Evolutionary conservation across 2,888 invertebrate species (phyloP).

Genomic region (Hartigia nigra): DNA sequence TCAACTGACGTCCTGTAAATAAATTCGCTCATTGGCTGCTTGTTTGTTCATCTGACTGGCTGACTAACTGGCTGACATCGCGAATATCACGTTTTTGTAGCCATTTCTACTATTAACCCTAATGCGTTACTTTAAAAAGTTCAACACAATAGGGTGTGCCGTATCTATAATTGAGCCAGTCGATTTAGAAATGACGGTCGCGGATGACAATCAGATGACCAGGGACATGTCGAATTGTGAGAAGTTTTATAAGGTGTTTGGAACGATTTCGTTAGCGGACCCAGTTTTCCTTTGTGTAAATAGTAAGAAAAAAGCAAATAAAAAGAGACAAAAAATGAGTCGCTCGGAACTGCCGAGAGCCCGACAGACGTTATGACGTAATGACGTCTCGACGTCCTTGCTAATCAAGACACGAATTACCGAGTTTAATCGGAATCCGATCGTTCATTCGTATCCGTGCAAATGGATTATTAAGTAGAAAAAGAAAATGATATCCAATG

Average conservation of each 20-base stretch:
- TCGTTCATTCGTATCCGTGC: background rate
- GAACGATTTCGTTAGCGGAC: slow-evolving; percentile 10
- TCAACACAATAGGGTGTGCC: background rate
- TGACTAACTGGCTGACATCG: background rate
- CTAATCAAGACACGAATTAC: background rate
- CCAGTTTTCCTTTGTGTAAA: slow-evolving; percentile 3
- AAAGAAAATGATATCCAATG: background rate
- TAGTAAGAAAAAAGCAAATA: slow-evolving; percentile 6
- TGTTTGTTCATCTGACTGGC: background rate
- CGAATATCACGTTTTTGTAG: background rate
- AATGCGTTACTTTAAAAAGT: background rate
- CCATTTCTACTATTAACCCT: background rate
- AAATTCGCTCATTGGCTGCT: background rate
- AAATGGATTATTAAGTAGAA: background rate
- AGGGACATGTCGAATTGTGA: background rate
- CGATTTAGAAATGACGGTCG: background rate
- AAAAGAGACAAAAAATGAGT: slow-evolving; percentile 12
- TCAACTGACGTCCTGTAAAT: background rate
- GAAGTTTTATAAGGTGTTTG: background rate
- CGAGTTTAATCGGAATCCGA: background rate
- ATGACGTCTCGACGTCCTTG: background rate
- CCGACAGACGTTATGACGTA: background rate
- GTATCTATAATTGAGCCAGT: background rate
- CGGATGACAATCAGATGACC: background rate
- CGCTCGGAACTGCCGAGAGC: background rate